These are phyloP conservation scores for Procambarus clarkii DNA, from an alignment of 1,140 invertebrate species.

Conservation along the genomic window DNA sequence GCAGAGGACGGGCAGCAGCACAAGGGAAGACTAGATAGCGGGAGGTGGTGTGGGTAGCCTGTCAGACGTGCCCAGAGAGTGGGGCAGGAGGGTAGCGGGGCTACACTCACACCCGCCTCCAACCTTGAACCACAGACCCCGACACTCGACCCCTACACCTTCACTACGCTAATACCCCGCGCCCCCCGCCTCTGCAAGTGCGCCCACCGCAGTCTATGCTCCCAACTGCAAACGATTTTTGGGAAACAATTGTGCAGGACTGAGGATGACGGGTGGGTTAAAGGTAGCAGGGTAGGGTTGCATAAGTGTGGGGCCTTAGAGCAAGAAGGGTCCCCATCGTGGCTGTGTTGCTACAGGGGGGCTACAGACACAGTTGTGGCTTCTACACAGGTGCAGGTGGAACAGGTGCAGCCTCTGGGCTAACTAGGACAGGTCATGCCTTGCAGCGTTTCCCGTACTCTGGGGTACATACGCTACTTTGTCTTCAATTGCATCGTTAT, in stretches of 20 bases:
- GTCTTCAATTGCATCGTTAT: too few relatives aligned
- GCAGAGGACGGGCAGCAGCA: not conserved
- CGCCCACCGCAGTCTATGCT: not conserved
- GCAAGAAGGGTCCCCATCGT: too few relatives aligned
- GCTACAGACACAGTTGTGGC: too few relatives aligned
- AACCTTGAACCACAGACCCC: conserved; percentile 44
- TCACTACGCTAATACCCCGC: conserved; percentile 33
- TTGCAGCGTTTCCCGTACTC: not conserved
- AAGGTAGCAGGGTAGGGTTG: too few relatives aligned
- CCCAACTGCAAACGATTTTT: not conserved
- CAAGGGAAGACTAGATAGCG: not conserved
- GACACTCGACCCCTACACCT: conserved; percentile 34
- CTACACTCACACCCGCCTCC: conserved; percentile 9
- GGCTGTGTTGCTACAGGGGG: too few relatives aligned
- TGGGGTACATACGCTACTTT: too few relatives aligned
- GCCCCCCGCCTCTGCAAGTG: not conserved
- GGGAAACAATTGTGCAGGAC: too few relatives aligned
- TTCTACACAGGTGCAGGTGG: too few relatives aligned
- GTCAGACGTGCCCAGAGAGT: not conserved
- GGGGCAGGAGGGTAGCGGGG: conserved; percentile 34
- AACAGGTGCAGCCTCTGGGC: not conserved
- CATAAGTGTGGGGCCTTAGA: too few relatives aligned
- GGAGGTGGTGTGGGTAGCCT: not conserved
- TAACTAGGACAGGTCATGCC: not conserved
- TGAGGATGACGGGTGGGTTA: too few relatives aligned